A percentile compares a stretch with the other conserved stretches of the same genome.
Evolutionary conservation across 1,140 invertebrate species (phyloP).

Genomic region (Pararge aegeria): DNA sequence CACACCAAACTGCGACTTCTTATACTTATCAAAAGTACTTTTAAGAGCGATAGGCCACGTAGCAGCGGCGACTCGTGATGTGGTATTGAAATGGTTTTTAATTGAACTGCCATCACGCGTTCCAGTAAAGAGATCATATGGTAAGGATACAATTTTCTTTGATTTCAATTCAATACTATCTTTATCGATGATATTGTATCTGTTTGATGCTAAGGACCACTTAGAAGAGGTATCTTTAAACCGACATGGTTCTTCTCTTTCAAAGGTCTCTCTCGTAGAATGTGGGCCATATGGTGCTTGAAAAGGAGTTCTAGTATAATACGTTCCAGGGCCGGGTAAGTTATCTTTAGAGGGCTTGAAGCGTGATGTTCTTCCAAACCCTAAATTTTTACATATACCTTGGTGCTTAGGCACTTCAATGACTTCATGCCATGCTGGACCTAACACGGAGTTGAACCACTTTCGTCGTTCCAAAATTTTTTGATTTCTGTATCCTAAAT

Average conservation of each 20-base stretch:
- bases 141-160: conserved; percentile 54
- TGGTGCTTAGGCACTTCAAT: conserved; percentile 34
- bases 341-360: conserved; percentile 30
- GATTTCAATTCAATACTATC: conserved; percentile 56
- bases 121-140: conserved; percentile 66
- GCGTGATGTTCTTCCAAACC: conserved; percentile 54
- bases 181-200: conserved; percentile 60
- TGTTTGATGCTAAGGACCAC: conserved; percentile 60
- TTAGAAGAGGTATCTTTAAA: conserved; percentile 50
- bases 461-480: conserved; percentile 46
- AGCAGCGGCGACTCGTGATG: conserved; percentile 38
- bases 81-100: conserved; percentile 59
- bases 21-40: conserved; percentile 53
- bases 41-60: conserved; percentile 59
- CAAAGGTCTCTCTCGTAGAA: conserved; percentile 53
- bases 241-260: conserved; percentile 58
- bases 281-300: conserved; percentile 54
- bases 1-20: conserved; percentile 51
- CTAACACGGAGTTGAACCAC: conserved; percentile 48
- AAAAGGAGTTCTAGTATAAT: conserved; percentile 47
- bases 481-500: conserved; percentile 69
- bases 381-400: conserved; percentile 54
- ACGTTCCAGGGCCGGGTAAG: conserved; percentile 59
- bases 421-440: conserved; percentile 62
- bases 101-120: conserved; percentile 49